Conservation (phyloP, 2,797 vertebrate genomes). For the Balearica regulorum region DNA sequence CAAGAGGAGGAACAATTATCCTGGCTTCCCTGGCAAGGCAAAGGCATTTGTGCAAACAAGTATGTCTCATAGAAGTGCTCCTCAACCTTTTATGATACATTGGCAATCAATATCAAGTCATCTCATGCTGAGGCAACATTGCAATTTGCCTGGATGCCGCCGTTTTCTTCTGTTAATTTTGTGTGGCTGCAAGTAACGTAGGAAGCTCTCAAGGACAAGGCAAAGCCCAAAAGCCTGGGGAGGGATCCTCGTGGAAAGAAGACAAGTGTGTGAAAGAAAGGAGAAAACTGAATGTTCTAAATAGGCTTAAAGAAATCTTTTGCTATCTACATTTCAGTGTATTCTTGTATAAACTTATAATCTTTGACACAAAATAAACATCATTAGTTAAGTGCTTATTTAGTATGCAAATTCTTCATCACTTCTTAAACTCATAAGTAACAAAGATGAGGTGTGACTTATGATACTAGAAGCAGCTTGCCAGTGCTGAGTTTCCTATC, state of each 20-base stretch:
- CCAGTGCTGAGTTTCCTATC: constrained; percentile 39
- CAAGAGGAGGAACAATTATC: background rate
- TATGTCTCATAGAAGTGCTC: background rate
- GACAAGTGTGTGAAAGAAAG: background rate
- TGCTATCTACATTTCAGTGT: constrained; percentile 61
- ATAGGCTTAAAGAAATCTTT: background rate
- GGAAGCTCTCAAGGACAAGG: background rate
- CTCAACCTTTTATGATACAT: background rate
- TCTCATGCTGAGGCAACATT: background rate
- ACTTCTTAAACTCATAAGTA: background rate
- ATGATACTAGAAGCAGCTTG: constrained; percentile 4
- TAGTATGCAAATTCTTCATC: background rate
- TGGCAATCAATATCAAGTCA: background rate
- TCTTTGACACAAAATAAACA: constrained; percentile 40
- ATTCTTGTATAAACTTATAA: constrained; percentile 18
- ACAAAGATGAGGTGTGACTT: background rate
- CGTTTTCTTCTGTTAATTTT: background rate
- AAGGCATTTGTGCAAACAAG: background rate
- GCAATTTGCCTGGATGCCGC: background rate
- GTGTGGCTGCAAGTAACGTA: background rate
- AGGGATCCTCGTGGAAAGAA: background rate
- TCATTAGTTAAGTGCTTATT: constrained; percentile 39
- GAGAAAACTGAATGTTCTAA: background rate
- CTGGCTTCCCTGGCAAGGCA: background rate
- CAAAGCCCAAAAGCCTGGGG: background rate